Percentiles rank a stretch among this genome's conserved stretches.
phyloP scores from a whole-genome alignment of 2,888 invertebrate species.

The Drosophila mettleri region DNA sequence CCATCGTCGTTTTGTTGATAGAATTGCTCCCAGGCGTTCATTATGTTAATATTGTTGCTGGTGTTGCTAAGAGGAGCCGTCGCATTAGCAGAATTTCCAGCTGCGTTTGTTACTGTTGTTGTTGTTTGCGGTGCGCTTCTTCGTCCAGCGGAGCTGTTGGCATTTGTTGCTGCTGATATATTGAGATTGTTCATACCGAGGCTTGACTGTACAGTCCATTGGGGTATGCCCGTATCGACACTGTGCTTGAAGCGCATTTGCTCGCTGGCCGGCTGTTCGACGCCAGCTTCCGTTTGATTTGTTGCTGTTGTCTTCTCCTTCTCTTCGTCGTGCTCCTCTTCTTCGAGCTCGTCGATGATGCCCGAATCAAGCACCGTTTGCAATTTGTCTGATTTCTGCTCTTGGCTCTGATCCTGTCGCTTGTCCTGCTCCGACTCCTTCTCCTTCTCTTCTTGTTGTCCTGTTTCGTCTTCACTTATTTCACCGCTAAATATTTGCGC shows the following conservation, averaged over 20 bases:
- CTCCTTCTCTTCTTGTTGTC: slow-evolving; percentile 32
- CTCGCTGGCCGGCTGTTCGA: slow-evolving; percentile 49
- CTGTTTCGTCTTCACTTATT: slow-evolving; percentile 51
- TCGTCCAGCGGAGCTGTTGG: slow-evolving; percentile 49
- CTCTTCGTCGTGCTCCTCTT: slow-evolving; percentile 27
- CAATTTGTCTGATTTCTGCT: slow-evolving; percentile 33
- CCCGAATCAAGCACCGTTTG: slow-evolving; percentile 60
- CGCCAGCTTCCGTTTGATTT: slow-evolving; percentile 40
- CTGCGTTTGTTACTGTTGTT: slow-evolving; percentile 36
- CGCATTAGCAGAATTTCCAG: slow-evolving; percentile 39
- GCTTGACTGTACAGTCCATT: slow-evolving; percentile 86
- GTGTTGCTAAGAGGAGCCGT: slow-evolving; percentile 50
- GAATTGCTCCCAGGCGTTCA: slow-evolving; percentile 87
- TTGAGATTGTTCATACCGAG: slow-evolving; percentile 62
- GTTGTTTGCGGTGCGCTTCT: slow-evolving; percentile 40
- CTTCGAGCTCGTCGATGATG: slow-evolving; percentile 54
- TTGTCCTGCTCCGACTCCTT: slow-evolving; percentile 29
- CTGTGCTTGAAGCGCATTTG: slow-evolving; percentile 89
- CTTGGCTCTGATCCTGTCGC: slow-evolving; percentile 18
- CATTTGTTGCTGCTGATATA: slow-evolving; percentile 41
- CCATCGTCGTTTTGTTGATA: slow-evolving; percentile 93
- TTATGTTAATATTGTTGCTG: slow-evolving; percentile 72
- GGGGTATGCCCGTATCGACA: slow-evolving; percentile 87
- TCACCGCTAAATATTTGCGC: slow-evolving; percentile 69
- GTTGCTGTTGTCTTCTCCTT: slow-evolving; percentile 10